phyloP scores from a whole-genome alignment of 2,797 vertebrate genomes.

The Calcarius lapponicus region DNA sequence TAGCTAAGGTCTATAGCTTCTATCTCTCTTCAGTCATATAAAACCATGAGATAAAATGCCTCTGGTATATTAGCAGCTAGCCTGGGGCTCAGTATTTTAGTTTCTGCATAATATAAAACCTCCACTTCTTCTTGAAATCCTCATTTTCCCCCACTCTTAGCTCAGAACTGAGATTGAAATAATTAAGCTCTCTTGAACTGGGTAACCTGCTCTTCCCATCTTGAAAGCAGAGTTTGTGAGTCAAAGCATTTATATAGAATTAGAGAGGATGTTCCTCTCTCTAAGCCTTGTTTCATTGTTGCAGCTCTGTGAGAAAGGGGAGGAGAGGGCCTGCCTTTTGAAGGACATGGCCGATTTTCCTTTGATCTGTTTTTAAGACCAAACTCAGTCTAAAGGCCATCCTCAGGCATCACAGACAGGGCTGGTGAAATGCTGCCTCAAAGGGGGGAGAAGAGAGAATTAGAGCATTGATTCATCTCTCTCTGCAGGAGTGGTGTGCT shows the following conservation, averaged over 20 bases:
- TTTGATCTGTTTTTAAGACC: constrained; percentile 32
- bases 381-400: constrained; percentile 17
- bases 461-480: constrained; percentile 5
- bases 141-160: background rate
- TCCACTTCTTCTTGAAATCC: background rate
- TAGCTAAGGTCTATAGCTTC: background rate
- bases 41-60: background rate
- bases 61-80: background rate
- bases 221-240: background rate
- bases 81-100: background rate
- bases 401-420: background rate
- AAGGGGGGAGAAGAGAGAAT: constrained; percentile 32
- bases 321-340: background rate
- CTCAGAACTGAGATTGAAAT: background rate
- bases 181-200: background rate
- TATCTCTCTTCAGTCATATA: background rate
- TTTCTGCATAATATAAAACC: background rate
- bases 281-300: background rate
- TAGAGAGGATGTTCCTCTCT: background rate
- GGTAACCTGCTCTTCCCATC: background rate
- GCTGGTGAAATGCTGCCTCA: constrained; percentile 5
- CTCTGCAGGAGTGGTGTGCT: constrained; percentile 12
- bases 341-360: constrained; percentile 5
- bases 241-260: background rate
- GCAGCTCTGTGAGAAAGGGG: background rate